Conservation (phyloP, 2,888 invertebrate genomes). For the Clusia tigrina region DNA sequence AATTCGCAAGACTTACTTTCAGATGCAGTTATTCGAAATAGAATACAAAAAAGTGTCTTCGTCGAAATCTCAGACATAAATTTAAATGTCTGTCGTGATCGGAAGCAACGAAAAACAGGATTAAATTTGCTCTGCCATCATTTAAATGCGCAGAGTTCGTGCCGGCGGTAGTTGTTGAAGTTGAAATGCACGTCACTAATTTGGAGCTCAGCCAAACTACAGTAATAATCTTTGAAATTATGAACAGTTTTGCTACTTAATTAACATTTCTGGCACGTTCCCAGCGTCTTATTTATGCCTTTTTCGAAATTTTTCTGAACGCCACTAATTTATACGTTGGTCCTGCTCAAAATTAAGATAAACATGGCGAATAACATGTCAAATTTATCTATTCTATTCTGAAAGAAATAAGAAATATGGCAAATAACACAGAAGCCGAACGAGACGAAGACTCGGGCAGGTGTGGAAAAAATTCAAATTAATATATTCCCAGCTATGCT, state of each 20-base stretch:
- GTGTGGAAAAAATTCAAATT: slow-evolving; percentile 5
- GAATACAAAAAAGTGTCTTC: too few species aligned
- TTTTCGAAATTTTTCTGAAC: background rate
- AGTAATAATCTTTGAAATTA: slow-evolving; percentile 25
- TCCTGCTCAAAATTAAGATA: background rate
- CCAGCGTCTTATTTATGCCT: background rate
- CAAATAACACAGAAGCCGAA: background rate
- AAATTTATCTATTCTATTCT: background rate
- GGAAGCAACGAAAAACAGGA: too few species aligned
- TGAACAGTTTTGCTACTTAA: slow-evolving; percentile 24
- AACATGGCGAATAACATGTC: slow-evolving; percentile 1
- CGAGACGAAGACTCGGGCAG: background rate
- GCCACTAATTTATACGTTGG: background rate
- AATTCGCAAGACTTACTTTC: too few species aligned
- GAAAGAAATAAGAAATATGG: background rate
- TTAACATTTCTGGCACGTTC: slow-evolving; percentile 30
- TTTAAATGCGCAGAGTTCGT: too few species aligned
- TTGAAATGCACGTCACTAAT: too few species aligned
- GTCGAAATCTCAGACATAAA: too few species aligned
- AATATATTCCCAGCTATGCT: background rate
- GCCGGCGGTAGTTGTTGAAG: too few species aligned
- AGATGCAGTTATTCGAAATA: too few species aligned
- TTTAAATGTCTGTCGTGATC: too few species aligned
- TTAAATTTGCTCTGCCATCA: too few species aligned
- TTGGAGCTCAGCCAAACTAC: slow-evolving; percentile 26